Base-by-base conservation (phyloP, 2,113 vertebrate species). In the Alaudala cheleensis region DNA sequence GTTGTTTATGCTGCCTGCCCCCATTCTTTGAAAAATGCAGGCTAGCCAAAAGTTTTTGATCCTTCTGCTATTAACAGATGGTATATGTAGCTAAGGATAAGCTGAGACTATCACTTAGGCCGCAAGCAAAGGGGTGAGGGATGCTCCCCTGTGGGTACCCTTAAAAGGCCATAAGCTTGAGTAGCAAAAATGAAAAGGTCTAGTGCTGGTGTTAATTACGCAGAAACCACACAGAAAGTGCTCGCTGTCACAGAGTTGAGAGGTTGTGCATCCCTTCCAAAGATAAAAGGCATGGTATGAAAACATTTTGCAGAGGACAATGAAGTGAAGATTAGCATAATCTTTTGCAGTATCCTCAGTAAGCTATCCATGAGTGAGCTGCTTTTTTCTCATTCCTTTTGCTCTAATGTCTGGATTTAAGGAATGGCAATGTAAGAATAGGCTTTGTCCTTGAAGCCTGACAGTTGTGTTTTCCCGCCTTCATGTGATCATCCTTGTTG, bases 161-260 rank as follows among this genome's bases (percentile, higher is more conserved):
- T 99, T 99, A 99, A 99, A 99, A 99, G 99, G 98, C 98, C 98
- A 99, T 99, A 99, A 99, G 99, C 99, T 99, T 98, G 99, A 99
- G 98, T 98, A 99, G 98, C 98, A 98, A 98, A 98, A 99, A 98
- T 99, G 99, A 99, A 99, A 99, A 98, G 98, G 98, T 97, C 98
- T 98, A 98, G 98, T 98, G 98, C 98, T 99, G 99, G 98, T 99
- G 99, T 99, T 99, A 99, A 99, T 99, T 99, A 99, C 99, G 98
- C 99, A 99, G 99, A 99, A 99, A 99, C 99, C 99, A 99, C 99
- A 99, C 99, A 99, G 99, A 99, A 99, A 99, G 99, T 99, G 98
- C 98, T 99, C 97, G 93, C 99, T 99, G 99, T 99, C 99, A 98
- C 98, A 97, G 98, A 99, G 98, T 99, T 98, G 99, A 99, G 99